A percentile compares a stretch with the other conserved stretches of the same genome.
Evolutionary conservation across 2,888 invertebrate species (phyloP).

Genomic region (Nipponacmea schrenckii): DNA sequence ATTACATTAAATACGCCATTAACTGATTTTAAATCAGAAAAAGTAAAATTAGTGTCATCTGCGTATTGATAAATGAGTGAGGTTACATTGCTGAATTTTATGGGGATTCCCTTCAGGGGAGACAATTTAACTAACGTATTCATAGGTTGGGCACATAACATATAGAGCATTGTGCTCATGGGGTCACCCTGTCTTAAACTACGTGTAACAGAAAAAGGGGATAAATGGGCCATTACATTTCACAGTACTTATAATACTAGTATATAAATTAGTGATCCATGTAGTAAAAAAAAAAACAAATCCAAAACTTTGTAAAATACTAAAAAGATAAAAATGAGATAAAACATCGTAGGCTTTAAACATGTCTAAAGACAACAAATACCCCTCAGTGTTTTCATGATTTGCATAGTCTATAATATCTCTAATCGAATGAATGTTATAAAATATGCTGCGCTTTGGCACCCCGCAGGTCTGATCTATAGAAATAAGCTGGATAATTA

Average conservation of each 20-base stretch:
- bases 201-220: slow-evolving; percentile 12
- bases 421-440: slow-evolving; percentile 35
- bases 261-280: slow-evolving; percentile 11
- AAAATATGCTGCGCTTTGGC: slow-evolving; percentile 35
- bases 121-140: neutral
- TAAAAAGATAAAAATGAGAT: slow-evolving; percentile 34
- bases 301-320: neutral
- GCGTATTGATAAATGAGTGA: neutral
- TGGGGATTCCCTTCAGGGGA: neutral
- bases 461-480: slow-evolving; percentile 39
- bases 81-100: neutral
- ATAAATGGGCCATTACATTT: slow-evolving; percentile 35
- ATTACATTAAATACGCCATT: neutral
- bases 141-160: neutral
- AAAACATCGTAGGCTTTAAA: slow-evolving; percentile 44
- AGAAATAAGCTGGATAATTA: slow-evolving; percentile 30
- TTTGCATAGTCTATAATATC: slow-evolving; percentile 35
- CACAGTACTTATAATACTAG: slow-evolving; percentile 28
- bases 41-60: slow-evolving; percentile 1
- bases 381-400: slow-evolving; percentile 29
- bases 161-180: neutral
- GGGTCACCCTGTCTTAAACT: neutral
- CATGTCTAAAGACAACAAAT: slow-evolving; percentile 38
- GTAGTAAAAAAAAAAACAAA: slow-evolving; percentile 9
- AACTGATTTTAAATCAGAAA: neutral